A percentile compares a stretch with the other conserved stretches of the same genome.
These are phyloP conservation scores for Brevimyrus niger DNA, from an alignment of 2,113 vertebrate genomes.

Conservation along the genomic window DNA sequence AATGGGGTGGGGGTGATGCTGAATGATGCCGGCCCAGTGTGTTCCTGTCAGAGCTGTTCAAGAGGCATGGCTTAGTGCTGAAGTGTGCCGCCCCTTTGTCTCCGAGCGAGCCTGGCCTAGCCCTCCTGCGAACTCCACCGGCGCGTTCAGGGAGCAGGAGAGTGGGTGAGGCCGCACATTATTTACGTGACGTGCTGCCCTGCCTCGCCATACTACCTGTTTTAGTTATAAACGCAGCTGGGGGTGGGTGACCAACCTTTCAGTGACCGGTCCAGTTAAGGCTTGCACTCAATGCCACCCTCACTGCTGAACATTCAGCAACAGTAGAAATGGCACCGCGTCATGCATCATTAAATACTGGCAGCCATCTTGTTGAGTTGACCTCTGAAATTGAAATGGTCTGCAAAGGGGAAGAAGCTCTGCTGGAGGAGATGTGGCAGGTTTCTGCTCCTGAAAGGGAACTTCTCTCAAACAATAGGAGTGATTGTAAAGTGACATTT, in stretches of 20 bases:
- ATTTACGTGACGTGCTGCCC: not conserved
- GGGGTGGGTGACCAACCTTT: not conserved
- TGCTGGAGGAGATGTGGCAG: not conserved
- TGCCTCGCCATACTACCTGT: not conserved
- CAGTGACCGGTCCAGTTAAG: not conserved
- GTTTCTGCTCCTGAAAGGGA: not conserved
- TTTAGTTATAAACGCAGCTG: not conserved
- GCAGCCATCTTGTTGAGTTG: not conserved
- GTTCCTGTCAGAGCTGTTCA: not conserved
- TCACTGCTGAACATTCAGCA: not conserved
- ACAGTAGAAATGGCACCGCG: not conserved
- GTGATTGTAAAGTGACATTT: not conserved
- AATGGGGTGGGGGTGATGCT: not conserved
- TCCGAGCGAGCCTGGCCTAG: not conserved
- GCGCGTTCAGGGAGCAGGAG: not conserved
- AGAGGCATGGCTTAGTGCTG: not conserved
- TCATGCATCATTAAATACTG: not conserved
- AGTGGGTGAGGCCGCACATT: not conserved
- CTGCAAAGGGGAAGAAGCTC: not conserved
- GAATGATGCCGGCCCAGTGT: not conserved
- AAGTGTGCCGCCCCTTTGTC: not conserved
- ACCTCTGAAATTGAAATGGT: not conserved
- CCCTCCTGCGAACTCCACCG: not conserved
- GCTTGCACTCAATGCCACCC: not conserved
- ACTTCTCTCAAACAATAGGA: not conserved